Percentiles rank a stretch among this genome's conserved stretches.
These are phyloP conservation scores for Eucidaris tribuloides DNA, from an alignment of 35 echinoderm and acorn worm species.

Conservation along the genomic window DNA sequence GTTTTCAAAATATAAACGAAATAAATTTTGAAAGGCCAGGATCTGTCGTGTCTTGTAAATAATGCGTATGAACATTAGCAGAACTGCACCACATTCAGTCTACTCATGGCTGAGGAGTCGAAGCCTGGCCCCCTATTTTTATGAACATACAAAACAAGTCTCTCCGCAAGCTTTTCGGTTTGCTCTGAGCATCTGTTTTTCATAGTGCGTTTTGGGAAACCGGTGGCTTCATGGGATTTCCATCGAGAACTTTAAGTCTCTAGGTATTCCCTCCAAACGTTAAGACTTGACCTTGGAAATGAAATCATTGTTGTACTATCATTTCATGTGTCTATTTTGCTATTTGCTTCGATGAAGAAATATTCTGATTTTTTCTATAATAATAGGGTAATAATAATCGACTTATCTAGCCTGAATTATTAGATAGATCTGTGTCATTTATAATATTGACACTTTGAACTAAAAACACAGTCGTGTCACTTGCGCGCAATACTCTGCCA, in stretches of 20 bases:
- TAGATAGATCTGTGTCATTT: conserved; percentile 1
- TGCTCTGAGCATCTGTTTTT: conserved; percentile 16
- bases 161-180: background rate
- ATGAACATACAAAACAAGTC: background rate
- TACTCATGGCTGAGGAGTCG: conserved; percentile 26
- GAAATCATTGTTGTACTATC: background rate
- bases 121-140: background rate
- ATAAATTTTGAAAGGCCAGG: too few species aligned
- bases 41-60: too few species aligned
- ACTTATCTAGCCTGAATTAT: background rate
- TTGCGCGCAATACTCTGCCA: background rate
- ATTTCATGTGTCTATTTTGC: conserved; percentile 17
- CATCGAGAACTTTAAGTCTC: background rate
- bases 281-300: background rate
- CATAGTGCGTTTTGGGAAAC: background rate
- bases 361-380: background rate
- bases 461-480: background rate
- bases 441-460: background rate
- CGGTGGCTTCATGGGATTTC: conserved; percentile 11
- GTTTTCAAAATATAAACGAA: too few species aligned
- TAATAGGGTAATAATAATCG: background rate
- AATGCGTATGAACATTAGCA: too few species aligned
- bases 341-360: conserved; percentile 17
- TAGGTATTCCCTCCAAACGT: background rate
- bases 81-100: too few species aligned